Evolutionary conservation across 2,888 invertebrate genomes (phyloP), one percentile per base, ranked within the genome.

Genomic region (Exephanes ischioxanthus): DNA sequence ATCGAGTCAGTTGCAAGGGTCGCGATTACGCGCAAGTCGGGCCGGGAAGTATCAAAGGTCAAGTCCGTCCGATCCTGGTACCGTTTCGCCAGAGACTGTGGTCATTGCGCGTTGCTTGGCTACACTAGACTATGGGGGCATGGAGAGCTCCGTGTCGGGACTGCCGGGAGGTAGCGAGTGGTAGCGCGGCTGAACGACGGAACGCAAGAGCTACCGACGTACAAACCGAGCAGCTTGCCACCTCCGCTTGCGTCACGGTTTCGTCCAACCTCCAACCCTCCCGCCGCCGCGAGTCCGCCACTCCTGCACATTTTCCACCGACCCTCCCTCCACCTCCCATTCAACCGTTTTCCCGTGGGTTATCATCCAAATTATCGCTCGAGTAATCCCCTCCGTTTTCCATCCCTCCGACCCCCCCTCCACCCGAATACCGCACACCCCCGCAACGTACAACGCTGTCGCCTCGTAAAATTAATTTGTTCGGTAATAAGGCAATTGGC

Each of bases 61-160:
- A 88, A 87, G 88, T 87, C 87, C 89, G 89, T 88, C 89, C 89
- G 88, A 84, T 70, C 80, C 80, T 84, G 86, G 67, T 89, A 88
- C 88, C 89, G 91, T 89, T 89, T 91, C 90, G 89, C 85, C 88
- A 88, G 89, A 88, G 89, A 92, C 92, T 93, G 89, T 91, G 90
- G 92, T 91, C 91, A 90, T 90, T 90, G 90, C 90, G 89, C 90
- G 93, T 93, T 93, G 93, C 93, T 89, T 92, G 92, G 93, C 92
- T 93, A 93, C 93, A 90, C 86, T 84, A 77, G 41, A 73, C 51
- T 33, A 51, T 55, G 61, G 51, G n/a, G 7, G 11, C 30, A 61
- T 22, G 19, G 33, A 19, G 30, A 53, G 22, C 61, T 16, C 19
- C 53, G 61, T 41, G 26, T 45, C 33, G 58, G 67, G 45, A 33